Conservation (phyloP, 2,113 vertebrate genomes). For the Corvus cornix region DNA sequence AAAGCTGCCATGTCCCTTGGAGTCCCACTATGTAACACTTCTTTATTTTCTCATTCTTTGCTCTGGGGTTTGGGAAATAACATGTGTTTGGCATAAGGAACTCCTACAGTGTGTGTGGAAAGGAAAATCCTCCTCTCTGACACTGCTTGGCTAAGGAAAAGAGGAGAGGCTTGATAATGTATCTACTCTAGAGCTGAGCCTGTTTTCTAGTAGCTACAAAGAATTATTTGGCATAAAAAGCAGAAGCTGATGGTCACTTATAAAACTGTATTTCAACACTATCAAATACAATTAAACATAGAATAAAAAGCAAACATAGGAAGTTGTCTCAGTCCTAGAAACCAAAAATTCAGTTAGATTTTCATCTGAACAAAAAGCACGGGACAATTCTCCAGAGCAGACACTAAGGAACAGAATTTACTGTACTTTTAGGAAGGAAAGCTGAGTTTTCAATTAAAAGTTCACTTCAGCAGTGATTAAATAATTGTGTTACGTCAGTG, state of each 20-base stretch:
- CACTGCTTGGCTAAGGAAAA: not conserved
- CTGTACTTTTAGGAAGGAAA: not conserved
- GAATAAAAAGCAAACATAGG: not conserved
- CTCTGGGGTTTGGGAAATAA: not conserved
- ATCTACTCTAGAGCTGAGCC: not conserved
- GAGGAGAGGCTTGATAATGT: not conserved
- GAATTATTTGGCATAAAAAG: not conserved
- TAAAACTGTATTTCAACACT: not conserved
- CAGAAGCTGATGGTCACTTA: not conserved
- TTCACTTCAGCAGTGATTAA: not conserved
- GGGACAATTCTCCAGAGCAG: not conserved
- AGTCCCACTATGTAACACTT: not conserved
- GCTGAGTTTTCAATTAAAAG: conserved; percentile 5
- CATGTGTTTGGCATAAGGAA: not conserved
- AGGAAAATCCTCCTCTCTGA: conserved; percentile 6
- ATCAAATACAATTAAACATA: not conserved
- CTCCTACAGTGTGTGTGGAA: not conserved
- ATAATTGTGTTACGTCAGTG: not conserved
- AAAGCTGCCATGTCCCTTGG: not conserved
- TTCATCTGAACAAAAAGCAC: not conserved
- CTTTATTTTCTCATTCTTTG: not conserved
- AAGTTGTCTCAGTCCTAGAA: not conserved
- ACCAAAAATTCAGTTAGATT: not conserved
- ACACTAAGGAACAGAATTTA: not conserved
- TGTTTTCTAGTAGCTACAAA: not conserved